Evolutionary conservation across 1,140 invertebrate genomes (phyloP), one percentile per base, ranked within the genome.

Genomic region (Antheraea mylitta): DNA sequence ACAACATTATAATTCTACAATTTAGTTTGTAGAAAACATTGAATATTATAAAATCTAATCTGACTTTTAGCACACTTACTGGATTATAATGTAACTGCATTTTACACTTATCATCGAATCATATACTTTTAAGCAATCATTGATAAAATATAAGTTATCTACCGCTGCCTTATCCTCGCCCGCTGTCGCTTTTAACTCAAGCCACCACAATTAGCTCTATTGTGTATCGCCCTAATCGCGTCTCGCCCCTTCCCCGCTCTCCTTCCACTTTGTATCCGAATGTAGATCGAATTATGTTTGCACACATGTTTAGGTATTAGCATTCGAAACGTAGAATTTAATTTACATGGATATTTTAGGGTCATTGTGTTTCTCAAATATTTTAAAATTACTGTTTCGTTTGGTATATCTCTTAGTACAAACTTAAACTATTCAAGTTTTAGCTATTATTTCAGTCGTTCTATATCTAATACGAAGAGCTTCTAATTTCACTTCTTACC

Each of bases 201-300:
- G 63, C 58, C 67, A 19, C 63, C 42, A 70, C 75, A 87, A 87
- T 87, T 87, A 86, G 83, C 75, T 67, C 75, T 83, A 87, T 89
- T 87, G 85, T 87, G 68, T 36, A 60, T 72, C 76, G 71, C 83
- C 80, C 82, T 74, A 73, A 61, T 70, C 38, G 38, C 38, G 38
- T 42, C 38, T 16, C 63, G 48, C 62, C 18, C 11, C 38, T 11
- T 18, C 38, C 48, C 68, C 63, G 48, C 53, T 66, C 65, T 48
- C 30, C 45, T 38, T 59, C 67, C 73, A 78, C 76, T 74, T 70
- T 77, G 76, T 73, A 70, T 68, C 69, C 73, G 78, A 73, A 84
- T 78, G 74, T 79, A 78, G 76, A 84, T 82, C 79, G 78, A 85
- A 85, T 85, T 82, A 78, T 86, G 85, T 85, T 85, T 82, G 78